Evolutionary conservation across 2,888 invertebrate species (phyloP).

Genomic region (Trissolcus brochymenae): DNA sequence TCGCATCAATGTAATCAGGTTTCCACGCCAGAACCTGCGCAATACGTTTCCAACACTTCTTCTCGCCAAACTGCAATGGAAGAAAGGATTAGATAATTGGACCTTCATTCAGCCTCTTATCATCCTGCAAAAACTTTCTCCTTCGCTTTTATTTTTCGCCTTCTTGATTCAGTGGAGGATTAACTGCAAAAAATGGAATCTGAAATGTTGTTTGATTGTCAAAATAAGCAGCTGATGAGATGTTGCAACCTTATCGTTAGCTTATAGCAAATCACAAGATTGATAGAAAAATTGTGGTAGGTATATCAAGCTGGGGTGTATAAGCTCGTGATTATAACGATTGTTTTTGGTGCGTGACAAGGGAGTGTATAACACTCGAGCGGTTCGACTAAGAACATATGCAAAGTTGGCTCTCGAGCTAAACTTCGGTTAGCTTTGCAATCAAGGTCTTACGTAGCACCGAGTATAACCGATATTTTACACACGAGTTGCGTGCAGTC

Average conservation of each 20-base stretch:
- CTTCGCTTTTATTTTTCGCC: too few species aligned
- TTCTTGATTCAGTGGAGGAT: too few species aligned
- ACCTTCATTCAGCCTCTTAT: too few species aligned
- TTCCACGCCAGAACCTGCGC: background rate
- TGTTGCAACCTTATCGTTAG: too few species aligned
- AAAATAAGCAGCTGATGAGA: too few species aligned
- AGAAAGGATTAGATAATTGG: background rate
- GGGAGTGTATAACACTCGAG: background rate
- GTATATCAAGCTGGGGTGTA: background rate
- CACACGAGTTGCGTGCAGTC: conserved; percentile 39
- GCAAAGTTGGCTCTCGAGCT: background rate
- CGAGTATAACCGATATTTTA: conserved; percentile 33
- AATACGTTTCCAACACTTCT: background rate
- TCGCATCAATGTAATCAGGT: conserved; percentile 10
- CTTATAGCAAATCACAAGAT: too few species aligned
- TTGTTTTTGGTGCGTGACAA: background rate
- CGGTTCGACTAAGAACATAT: background rate
- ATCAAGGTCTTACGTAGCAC: conserved; percentile 29
- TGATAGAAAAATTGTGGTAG: background rate
- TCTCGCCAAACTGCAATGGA: background rate
- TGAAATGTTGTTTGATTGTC: too few species aligned
- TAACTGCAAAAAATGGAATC: too few species aligned
- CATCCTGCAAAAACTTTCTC: too few species aligned
- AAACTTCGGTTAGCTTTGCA: conserved; percentile 33
- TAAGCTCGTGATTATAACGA: background rate